Evolutionary conservation across 2,888 invertebrate genomes (phyloP).

Genomic region (Dendrolimus pini): DNA sequence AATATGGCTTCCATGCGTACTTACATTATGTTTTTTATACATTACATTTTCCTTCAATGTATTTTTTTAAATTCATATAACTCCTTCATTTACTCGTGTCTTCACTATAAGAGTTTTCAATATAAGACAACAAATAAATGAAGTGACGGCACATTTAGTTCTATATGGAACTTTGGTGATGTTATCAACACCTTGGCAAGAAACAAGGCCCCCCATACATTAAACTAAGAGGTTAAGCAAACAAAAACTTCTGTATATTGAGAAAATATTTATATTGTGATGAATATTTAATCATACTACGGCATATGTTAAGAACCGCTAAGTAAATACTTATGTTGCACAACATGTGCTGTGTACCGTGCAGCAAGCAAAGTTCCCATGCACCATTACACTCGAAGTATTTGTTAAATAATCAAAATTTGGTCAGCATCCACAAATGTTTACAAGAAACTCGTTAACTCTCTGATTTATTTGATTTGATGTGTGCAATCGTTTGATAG

Average conservation of each 20-base stretch:
- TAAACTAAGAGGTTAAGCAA: slow-evolving; percentile 9
- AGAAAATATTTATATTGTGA: slow-evolving; percentile 29
- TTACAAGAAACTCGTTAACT: slow-evolving; percentile 61
- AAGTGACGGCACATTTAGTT: too few species aligned
- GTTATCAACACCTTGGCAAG: not conserved
- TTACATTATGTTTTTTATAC: too few species aligned
- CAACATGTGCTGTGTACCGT: slow-evolving; percentile 51
- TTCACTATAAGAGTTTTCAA: too few species aligned
- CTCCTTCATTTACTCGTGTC: too few species aligned
- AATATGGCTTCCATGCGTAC: too few species aligned
- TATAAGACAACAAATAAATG: too few species aligned
- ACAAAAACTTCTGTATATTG: slow-evolving; percentile 27
- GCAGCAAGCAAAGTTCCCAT: slow-evolving; percentile 53
- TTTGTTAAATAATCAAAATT: slow-evolving; percentile 68
- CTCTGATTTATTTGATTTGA: slow-evolving; percentile 62
- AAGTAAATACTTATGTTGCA: slow-evolving; percentile 51
- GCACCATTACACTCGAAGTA: slow-evolving; percentile 66
- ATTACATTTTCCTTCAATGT: too few species aligned
- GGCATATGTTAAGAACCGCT: slow-evolving; percentile 42
- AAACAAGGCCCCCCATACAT: not conserved
- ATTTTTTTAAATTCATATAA: too few species aligned
- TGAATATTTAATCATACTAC: slow-evolving; percentile 50
- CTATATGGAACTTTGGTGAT: too few species aligned
- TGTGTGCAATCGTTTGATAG: slow-evolving; percentile 56
- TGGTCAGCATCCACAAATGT: slow-evolving; percentile 47